A percentile compares a stretch with the other conserved stretches of the same genome.
Evolutionary conservation across 2,888 invertebrate genomes (phyloP).

Genomic region (Scaptomyza tumidula): DNA sequence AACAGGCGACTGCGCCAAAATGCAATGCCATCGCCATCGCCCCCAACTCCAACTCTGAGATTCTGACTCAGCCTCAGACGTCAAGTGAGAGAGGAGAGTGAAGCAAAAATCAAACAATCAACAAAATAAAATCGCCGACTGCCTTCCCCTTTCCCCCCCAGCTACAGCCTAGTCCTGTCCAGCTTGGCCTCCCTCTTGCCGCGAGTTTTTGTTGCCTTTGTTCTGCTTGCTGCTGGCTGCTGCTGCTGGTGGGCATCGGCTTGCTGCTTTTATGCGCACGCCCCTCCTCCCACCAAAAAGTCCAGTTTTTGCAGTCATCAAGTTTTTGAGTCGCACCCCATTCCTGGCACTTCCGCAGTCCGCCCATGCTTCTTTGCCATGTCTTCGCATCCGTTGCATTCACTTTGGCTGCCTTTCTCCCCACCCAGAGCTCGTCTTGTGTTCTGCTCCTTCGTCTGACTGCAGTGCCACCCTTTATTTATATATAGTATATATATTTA

Average conservation of each 20-base stretch:
- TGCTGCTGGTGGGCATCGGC: slow-evolving; percentile 38
- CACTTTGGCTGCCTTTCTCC: slow-evolving; percentile 47
- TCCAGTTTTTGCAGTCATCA: slow-evolving; percentile 75
- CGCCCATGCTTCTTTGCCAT: slow-evolving; percentile 77
- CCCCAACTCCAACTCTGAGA: neutral
- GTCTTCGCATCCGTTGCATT: slow-evolving; percentile 81
- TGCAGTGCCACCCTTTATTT: slow-evolving; percentile 63
- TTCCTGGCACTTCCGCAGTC: slow-evolving; percentile 57
- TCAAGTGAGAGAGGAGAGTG: slow-evolving; percentile 45
- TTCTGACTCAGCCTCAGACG: slow-evolving; percentile 19
- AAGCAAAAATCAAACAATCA: slow-evolving; percentile 78
- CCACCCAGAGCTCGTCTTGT: slow-evolving; percentile 48
- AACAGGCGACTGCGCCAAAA: slow-evolving; percentile 70
- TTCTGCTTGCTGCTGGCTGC: slow-evolving; percentile 42
- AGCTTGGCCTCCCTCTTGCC: slow-evolving; percentile 24
- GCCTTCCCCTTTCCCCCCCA: slow-evolving; percentile 15
- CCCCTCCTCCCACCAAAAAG: slow-evolving; percentile 33
- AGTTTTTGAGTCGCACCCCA: slow-evolving; percentile 65
- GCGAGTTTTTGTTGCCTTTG: slow-evolving; percentile 55
- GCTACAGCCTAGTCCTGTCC: slow-evolving; percentile 33
- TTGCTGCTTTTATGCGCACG: slow-evolving; percentile 65
- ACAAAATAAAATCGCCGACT: slow-evolving; percentile 75
- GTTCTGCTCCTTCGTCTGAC: slow-evolving; percentile 54
- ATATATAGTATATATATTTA: slow-evolving; percentile 10
- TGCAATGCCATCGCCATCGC: slow-evolving; percentile 49